A percentile compares a stretch with the other conserved stretches of the same genome.
These are phyloP conservation scores for Episyrphus balteatus DNA, from an alignment of 1,140 invertebrate genomes.

Conservation along the genomic window DNA sequence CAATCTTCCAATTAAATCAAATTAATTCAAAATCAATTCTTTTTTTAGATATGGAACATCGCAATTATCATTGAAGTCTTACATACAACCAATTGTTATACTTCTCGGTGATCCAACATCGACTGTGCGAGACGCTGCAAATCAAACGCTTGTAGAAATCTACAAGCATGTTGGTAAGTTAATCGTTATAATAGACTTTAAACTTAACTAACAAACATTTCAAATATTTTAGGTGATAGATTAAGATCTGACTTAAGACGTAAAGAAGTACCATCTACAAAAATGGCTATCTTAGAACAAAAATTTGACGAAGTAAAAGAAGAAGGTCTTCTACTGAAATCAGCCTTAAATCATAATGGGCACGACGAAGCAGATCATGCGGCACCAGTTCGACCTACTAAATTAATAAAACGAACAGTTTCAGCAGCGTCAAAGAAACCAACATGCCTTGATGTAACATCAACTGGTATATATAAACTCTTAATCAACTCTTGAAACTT, in stretches of 20 bases:
- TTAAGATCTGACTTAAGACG: constrained; percentile 70
- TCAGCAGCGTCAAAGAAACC: constrained; percentile 11
- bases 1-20: background rate
- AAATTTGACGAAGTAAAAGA: constrained; percentile 80
- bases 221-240: constrained; percentile 48
- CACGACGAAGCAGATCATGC: constrained; percentile 28
- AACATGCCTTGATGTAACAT: constrained; percentile 2
- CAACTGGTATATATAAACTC: background rate
- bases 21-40: constrained; percentile 6
- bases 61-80: constrained; percentile 64
- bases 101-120: constrained; percentile 81
- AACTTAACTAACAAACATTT: background rate
- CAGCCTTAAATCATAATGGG: constrained; percentile 37
- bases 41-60: constrained; percentile 67
- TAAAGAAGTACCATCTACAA: constrained; percentile 68
- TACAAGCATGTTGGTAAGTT: constrained; percentile 77
- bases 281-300: constrained; percentile 63
- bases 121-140: constrained; percentile 75
- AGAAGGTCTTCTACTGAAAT: constrained; percentile 66
- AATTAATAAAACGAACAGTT: constrained; percentile 25
- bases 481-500: constrained; percentile 9
- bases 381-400: constrained; percentile 21
- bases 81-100: constrained; percentile 72
- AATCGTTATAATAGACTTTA: background rate
- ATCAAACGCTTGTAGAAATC: constrained; percentile 76